phyloP scores from a whole-genome alignment of 2,113 vertebrate genomes.

The Heteronetta atricapilla region DNA sequence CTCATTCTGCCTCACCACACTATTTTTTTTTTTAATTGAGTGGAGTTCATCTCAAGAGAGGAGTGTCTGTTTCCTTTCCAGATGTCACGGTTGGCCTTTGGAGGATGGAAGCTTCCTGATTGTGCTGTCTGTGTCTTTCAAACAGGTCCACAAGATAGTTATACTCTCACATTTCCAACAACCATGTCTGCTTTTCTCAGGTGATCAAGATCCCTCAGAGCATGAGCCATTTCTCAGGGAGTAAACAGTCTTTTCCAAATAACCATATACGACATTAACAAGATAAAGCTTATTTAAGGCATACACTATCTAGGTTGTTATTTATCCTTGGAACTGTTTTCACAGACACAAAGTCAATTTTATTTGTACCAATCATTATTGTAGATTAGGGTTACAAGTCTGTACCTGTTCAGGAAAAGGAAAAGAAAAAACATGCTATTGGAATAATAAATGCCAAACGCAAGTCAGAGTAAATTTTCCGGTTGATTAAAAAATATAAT shows the following conservation, averaged over 20 bases:
- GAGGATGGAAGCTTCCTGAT: background rate
- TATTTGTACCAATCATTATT: background rate
- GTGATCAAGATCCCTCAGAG: background rate
- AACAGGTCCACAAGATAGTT: background rate
- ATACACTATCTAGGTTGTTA: background rate
- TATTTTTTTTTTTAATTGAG: background rate
- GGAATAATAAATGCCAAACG: background rate
- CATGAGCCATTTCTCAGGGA: background rate
- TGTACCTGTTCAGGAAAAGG: background rate
- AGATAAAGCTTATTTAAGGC: conserved; percentile 14
- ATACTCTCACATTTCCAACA: background rate
- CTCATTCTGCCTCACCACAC: background rate
- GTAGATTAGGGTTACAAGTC: background rate
- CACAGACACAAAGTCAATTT: background rate
- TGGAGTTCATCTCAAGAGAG: background rate
- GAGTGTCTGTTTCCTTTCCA: background rate
- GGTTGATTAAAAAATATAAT: background rate
- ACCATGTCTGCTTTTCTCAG: background rate
- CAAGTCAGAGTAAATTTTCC: background rate
- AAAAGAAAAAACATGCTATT: background rate
- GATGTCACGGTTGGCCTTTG: background rate
- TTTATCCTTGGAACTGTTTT: background rate
- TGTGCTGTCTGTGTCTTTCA: background rate
- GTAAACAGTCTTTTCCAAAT: conserved; percentile 27
- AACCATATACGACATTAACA: background rate